A percentile compares a stretch with the other conserved stretches of the same genome.
Evolutionary conservation across 2,888 invertebrate species (phyloP).

Genomic region (Ormia ochracea): DNA sequence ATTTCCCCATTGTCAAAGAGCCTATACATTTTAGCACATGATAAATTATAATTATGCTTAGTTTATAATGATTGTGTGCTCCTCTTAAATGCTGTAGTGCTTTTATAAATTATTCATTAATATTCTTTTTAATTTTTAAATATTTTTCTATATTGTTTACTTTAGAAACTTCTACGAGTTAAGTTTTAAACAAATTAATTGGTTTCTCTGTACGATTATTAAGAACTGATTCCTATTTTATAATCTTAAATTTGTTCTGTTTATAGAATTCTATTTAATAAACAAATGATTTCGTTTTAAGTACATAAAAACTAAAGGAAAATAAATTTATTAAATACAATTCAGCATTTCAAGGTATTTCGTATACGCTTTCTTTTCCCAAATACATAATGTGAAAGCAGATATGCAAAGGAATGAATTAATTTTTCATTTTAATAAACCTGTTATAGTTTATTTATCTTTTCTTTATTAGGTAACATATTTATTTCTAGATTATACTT

Average conservation of each 20-base stretch:
- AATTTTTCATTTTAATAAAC: no score
- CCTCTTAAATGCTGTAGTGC: not conserved
- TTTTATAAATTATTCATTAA: not conserved
- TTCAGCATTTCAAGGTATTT: not conserved
- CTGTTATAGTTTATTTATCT: no score
- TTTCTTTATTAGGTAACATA: no score
- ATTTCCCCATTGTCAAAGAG: no score
- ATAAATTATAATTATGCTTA: no score
- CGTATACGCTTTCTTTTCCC: no score
- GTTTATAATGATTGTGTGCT: not conserved
- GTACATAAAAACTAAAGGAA: conserved; percentile 28
- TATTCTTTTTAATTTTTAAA: not conserved
- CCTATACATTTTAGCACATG: no score
- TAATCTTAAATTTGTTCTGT: conserved; percentile 17
- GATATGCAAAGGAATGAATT: no score
- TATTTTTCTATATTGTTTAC: conserved; percentile 31
- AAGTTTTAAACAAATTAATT: conserved; percentile 37
- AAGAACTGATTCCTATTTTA: conserved; percentile 8
- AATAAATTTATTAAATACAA: not conserved
- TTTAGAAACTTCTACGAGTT: conserved; percentile 26
- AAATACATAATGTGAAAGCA: no score
- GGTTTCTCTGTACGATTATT: not conserved
- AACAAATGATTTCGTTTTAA: conserved; percentile 52
- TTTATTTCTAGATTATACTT: no score
- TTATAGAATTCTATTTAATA: conserved; percentile 44